Base-by-base conservation (phyloP, 2,888 invertebrate genomes). In the Seira musarum region DNA sequence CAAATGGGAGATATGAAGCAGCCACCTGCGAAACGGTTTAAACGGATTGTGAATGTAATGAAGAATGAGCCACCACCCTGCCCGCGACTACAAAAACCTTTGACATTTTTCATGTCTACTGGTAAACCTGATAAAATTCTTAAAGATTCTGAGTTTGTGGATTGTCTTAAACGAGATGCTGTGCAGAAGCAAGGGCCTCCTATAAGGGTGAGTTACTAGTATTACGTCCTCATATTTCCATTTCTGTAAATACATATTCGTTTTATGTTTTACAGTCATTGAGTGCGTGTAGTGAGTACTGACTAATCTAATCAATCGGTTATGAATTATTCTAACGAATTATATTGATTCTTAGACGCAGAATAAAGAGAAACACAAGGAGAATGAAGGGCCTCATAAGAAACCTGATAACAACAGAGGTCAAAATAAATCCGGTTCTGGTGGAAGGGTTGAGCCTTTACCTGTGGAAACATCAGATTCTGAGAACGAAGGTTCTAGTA, bases 21-120 rank as follows among this genome's bases (percentile, higher is more conserved):
- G 30, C 81, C 83, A 49, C 83, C 83, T 2, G 73, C 73, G 0
- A 85, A 85, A 25, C 67, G 80, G 40, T 46, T 69, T 0, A 78
- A 68, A 63, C 64, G 83, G 15, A 66, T 75, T 65, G 80, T 77
- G 5, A 81, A 81, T 30, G 46, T 81, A 49, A 60, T 30, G 0
- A 65, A 78, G 15, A 74, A 35, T 60, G 71, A 81, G 21, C 78
- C 78, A 2, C 70, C 74, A 17, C 60, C 80, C 60, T 79, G 82
- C 10, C 82, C 85, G 10, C 60, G 79, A 17, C 57, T 82, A n/a
- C 71, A 69, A 2, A 40, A 40, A n/a, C 76, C 82, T 13, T 60
- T 85, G n/a, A 81, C 81, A 0, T 84, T 83, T 21, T 83, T 83
- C 66, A 77, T 85, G 78, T 78, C 82, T 22, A 76, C 71, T n/a